These are phyloP conservation scores for Hedya salicella DNA, from an alignment of 2,888 invertebrate species.

Conservation along the genomic window DNA sequence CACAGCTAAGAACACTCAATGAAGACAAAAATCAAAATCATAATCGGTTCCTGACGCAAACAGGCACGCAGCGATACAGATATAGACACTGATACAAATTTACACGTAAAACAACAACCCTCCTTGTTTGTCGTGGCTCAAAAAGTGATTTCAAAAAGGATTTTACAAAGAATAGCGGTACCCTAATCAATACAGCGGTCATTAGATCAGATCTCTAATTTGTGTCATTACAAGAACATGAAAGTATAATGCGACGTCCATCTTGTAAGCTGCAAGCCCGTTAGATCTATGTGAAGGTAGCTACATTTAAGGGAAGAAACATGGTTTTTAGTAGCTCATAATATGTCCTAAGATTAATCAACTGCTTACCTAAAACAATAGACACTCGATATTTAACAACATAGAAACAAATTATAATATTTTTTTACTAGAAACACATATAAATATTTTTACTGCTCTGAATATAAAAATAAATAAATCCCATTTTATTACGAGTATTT, in stretches of 20 bases:
- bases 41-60: too few relatives aligned
- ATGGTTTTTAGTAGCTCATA: constrained; percentile 39
- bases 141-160: not conserved
- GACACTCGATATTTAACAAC: not conserved
- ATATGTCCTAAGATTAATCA: constrained; percentile 5
- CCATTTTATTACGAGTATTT: too few relatives aligned
- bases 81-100: too few relatives aligned
- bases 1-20: too few relatives aligned
- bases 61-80: too few relatives aligned
- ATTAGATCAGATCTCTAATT: constrained; percentile 43
- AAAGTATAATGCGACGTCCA: constrained; percentile 39
- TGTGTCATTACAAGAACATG: constrained; percentile 39
- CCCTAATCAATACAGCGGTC: constrained; percentile 31
- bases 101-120: too few relatives aligned
- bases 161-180: constrained; percentile 5
- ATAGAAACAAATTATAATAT: not conserved
- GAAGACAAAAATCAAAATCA: too few relatives aligned
- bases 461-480: too few relatives aligned
- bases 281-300: constrained; percentile 8
- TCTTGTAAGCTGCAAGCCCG: constrained; percentile 24
- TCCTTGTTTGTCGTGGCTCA: too few relatives aligned
- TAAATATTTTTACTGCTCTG: too few relatives aligned
- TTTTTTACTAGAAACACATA: too few relatives aligned
- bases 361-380: too few relatives aligned
- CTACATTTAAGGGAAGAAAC: constrained; percentile 25